phyloP scores from a whole-genome alignment of 2,888 invertebrate genomes.

The Diarsia dahlii region DNA sequence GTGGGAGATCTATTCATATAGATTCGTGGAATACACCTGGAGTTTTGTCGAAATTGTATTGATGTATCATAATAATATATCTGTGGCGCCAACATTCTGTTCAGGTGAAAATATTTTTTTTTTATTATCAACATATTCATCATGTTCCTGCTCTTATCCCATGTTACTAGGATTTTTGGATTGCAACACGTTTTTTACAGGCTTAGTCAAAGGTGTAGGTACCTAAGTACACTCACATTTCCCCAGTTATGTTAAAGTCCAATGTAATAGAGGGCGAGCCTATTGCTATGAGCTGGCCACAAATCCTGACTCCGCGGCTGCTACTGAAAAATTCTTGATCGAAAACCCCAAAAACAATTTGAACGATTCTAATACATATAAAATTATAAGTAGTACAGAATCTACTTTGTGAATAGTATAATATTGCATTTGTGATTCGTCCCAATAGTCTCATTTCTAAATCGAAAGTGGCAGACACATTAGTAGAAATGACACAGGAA shows the following conservation, averaged over 20 bases:
- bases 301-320: too few species aligned
- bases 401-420: background rate
- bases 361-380: too few species aligned
- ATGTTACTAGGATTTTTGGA: too few species aligned
- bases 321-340: too few species aligned
- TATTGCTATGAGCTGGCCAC: too few species aligned
- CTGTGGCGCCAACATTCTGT: slow-evolving; percentile 26
- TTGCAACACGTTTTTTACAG: too few species aligned
- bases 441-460: background rate
- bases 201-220: too few species aligned
- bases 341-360: too few species aligned
- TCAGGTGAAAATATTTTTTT: slow-evolving; percentile 14
- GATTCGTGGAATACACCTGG: slow-evolving; percentile 39
- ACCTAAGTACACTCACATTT: too few species aligned
- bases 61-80: slow-evolving; percentile 9
- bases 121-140: slow-evolving; percentile 6
- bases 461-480: background rate
- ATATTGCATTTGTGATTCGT: background rate
- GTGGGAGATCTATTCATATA: slow-evolving; percentile 40
- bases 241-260: too few species aligned
- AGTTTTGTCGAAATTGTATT: slow-evolving; percentile 17
- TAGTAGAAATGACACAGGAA: slow-evolving; percentile 31
- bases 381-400: background rate
- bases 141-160: too few species aligned
- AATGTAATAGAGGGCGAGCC: too few species aligned